A percentile compares a stretch with the other conserved stretches of the same genome.
Evolutionary conservation across 2,797 vertebrate species (phyloP).

Genomic region (Rhyacichthys aspro): DNA sequence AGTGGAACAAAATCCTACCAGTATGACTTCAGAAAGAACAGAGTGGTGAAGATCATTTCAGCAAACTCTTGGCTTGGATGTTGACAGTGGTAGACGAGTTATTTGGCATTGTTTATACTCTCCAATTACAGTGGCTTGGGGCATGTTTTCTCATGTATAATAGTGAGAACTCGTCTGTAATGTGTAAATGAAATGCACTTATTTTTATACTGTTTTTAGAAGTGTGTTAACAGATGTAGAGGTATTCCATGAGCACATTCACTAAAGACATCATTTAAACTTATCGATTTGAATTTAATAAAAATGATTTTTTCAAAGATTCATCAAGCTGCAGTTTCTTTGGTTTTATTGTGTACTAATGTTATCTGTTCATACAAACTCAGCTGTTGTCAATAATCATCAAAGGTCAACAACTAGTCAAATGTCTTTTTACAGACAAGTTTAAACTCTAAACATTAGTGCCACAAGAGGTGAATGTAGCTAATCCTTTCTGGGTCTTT

Average conservation of each 20-base stretch:
- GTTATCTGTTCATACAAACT: no score
- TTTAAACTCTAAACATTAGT: no score
- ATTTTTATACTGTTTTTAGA: neutral
- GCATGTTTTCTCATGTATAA: constrained; percentile 3
- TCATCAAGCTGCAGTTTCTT: no score
- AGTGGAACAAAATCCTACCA: constrained; percentile 64
- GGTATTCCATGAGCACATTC: no score
- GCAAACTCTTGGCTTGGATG: constrained; percentile 73
- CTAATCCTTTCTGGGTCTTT: no score
- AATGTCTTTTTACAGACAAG: no score
- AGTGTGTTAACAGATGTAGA: neutral
- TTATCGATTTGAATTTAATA: no score
- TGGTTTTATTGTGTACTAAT: no score
- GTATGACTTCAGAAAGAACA: constrained; percentile 62
- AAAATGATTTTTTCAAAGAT: no score
- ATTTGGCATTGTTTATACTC: neutral
- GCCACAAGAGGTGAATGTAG: no score
- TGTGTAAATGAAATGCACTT: constrained; percentile 4
- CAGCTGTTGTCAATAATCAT: neutral
- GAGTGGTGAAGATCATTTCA: constrained; percentile 45
- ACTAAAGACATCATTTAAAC: no score
- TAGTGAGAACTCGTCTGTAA: neutral
- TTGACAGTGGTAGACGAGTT: constrained; percentile 27
- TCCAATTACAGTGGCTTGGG: neutral
- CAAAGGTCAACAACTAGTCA: neutral